Percentiles rank a stretch among this genome's conserved stretches.
phyloP scores from a whole-genome alignment of 2,113 vertebrate genomes.

The Choloepus hoffmanni region DNA sequence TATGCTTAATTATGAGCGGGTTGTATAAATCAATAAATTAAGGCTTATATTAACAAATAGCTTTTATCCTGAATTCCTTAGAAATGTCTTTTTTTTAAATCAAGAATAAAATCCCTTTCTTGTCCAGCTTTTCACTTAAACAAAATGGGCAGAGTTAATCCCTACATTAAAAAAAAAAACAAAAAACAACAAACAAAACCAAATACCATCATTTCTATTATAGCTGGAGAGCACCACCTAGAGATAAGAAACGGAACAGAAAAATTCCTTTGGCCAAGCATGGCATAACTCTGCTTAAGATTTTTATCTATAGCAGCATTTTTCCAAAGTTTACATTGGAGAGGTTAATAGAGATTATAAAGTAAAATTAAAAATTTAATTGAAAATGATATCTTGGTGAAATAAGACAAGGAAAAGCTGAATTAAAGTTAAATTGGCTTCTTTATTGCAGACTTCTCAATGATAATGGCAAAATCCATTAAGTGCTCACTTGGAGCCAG shows the following conservation, averaged over 20 bases:
- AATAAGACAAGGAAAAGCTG: slow-evolving; percentile 45
- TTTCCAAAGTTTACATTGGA: slow-evolving; percentile 30
- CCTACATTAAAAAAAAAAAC: background rate
- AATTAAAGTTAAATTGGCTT: slow-evolving; percentile 35
- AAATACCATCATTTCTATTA: slow-evolving; percentile 65
- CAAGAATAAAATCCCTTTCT: slow-evolving; percentile 21
- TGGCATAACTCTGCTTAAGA: background rate
- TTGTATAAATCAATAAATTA: slow-evolving; percentile 57
- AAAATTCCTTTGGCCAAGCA: background rate
- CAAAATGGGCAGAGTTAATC: slow-evolving; percentile 40
- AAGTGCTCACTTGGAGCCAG: background rate
- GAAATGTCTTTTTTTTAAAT: background rate
- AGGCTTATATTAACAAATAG: slow-evolving; percentile 47
- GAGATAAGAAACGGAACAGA: slow-evolving; percentile 77
- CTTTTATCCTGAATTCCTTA: slow-evolving; percentile 54
- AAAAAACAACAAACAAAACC: background rate
- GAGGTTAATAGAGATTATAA: slow-evolving; percentile 7
- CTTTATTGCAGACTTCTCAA: background rate
- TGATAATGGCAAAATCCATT: slow-evolving; percentile 29
- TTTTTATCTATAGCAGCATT: slow-evolving; percentile 52
- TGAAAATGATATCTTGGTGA: slow-evolving; percentile 32
- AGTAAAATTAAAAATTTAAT: background rate
- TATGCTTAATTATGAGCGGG: background rate
- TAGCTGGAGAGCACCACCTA: slow-evolving; percentile 88
- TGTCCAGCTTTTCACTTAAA: slow-evolving; percentile 51